phyloP scores from a whole-genome alignment of 2,113 vertebrate genomes.

The Pollimyrus isidori region DNA sequence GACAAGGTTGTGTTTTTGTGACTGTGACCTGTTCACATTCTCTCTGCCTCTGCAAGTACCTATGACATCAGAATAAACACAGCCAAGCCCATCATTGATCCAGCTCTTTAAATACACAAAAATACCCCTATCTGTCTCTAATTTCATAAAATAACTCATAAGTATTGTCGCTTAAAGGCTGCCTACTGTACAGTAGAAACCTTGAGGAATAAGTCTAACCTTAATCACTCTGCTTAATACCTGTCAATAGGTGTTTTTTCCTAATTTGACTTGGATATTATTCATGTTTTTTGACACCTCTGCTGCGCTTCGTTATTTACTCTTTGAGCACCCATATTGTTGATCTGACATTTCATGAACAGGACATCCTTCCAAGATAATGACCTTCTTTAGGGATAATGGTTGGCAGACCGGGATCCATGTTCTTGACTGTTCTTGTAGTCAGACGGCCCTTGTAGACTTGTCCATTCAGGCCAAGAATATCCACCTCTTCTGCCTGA shows the following conservation, averaged over 20 bases:
- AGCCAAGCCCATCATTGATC: background rate
- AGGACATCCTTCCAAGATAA: slow-evolving; percentile 1
- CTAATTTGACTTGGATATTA: background rate
- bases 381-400: slow-evolving; percentile 56
- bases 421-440: slow-evolving; percentile 12
- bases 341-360: background rate
- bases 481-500: slow-evolving; percentile 54
- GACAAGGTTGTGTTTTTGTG: slow-evolving; percentile 21
- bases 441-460: slow-evolving; percentile 70
- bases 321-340: background rate
- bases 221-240: background rate
- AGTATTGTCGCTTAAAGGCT: background rate
- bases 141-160: background rate
- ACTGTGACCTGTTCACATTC: slow-evolving; percentile 19
- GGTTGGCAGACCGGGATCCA: slow-evolving; percentile 45
- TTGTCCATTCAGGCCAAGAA: slow-evolving; percentile 62
- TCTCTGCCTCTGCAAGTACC: slow-evolving; percentile 24
- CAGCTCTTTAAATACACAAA: background rate
- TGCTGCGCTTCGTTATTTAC: background rate
- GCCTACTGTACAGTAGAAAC: background rate
- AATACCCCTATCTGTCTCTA: background rate
- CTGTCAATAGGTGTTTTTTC: background rate
- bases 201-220: background rate
- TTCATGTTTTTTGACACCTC: background rate
- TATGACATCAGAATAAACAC: background rate